These are phyloP conservation scores for Zygogramma bicolorata DNA, from an alignment of 2,888 invertebrate species.

Conservation along the genomic window DNA sequence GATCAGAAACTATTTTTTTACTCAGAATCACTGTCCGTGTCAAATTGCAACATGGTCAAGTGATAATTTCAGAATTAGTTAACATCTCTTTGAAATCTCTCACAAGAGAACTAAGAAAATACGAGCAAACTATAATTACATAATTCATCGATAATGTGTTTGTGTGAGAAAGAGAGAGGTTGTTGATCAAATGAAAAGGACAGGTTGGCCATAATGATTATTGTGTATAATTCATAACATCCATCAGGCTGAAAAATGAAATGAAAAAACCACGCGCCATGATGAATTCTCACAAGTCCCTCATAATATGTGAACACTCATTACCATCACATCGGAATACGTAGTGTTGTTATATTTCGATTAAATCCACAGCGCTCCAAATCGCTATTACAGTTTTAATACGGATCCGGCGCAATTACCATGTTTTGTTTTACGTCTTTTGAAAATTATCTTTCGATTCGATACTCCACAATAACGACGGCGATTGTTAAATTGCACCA, in stretches of 20 bases:
- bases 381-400: slow-evolving; percentile 20
- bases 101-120: no score
- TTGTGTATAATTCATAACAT: no score
- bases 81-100: no score
- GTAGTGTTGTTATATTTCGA: not conserved
- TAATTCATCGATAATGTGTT: no score
- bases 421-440: slow-evolving; percentile 9
- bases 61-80: no score
- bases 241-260: not conserved
- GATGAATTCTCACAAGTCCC: not conserved
- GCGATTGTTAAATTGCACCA: slow-evolving; percentile 16
- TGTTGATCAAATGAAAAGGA: no score
- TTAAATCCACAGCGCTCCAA: not conserved
- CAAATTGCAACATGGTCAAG: no score
- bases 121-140: no score
- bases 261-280: not conserved
- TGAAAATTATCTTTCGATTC: slow-evolving; percentile 9
- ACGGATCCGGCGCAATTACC: not conserved
- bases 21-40: no score
- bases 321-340: not conserved
- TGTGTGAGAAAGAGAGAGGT: no score
- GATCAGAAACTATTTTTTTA: no score
- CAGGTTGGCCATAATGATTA: no score
- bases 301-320: not conserved
- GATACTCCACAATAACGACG: not conserved